Base-by-base conservation (phyloP, 2,113 vertebrate species). In the Heterocephalus glaber region DNA sequence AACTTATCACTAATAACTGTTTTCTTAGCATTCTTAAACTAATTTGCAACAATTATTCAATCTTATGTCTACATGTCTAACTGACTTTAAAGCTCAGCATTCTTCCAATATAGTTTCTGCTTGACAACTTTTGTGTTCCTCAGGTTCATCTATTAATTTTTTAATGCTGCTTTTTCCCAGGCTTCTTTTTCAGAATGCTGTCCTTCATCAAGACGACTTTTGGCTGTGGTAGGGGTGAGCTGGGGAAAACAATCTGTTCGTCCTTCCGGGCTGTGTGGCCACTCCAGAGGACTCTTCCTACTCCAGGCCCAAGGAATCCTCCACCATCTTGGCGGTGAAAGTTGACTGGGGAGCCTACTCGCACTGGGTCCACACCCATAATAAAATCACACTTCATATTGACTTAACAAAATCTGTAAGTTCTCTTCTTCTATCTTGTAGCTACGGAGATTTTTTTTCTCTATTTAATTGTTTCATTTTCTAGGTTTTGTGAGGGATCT, bases 381-480 rank as follows among this genome's bases (percentile, higher is more conserved):
- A 26, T 52, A 89, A 49, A 83, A 65, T 58, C 38, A 60, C 44
- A 58, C 9, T 92, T 85, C 52, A 90, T 28, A 61, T 33, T 74
- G 11, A 89, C 74, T 80, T 95, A 83, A 41, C 80, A 74, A 92
- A 91, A 90, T 87, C 74, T 90, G 8, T 52, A 80, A 33, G 5
- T 47, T 58, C 13, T 89, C 89, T 95, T 68, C 74, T 84, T 85
- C 52, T 83, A 60, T 87, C 24, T 92, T 92, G 74, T 44, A 95
- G 63, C 83, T 52, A 1, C 6, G 65, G 35, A 83, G 47, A 28
- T 89, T 38, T 54, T 7, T n/a, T 3, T 1, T 3, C 19, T 60
- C 33, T 49, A 76, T 95, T 68, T n/a, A 85, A 83, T 70, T 77
- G 76, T 81, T 83, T 95, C 86, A 90, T 90, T 95, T 96, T 63